Conservation (phyloP, 2,797 vertebrate genomes). For the Enteromius afrohamiltoni region DNA sequence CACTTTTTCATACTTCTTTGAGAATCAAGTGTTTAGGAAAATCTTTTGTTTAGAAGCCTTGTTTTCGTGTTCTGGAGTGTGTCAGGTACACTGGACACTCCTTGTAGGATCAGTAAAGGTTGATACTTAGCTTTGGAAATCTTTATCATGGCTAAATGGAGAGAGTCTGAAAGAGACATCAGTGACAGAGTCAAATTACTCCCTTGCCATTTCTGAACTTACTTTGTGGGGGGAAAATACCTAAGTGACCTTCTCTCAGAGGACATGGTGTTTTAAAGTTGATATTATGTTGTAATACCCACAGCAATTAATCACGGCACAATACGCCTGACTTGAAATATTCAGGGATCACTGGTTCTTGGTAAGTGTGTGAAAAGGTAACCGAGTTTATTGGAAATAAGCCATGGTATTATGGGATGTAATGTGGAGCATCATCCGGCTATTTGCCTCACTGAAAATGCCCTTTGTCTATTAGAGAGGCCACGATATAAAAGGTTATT, state of each 20-base stretch:
- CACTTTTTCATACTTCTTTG: neutral
- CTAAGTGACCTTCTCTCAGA: conserved; percentile 56
- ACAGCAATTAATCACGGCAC: conserved; percentile 49
- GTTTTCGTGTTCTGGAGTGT: neutral
- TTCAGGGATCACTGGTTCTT: conserved; percentile 49
- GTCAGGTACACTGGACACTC: neutral
- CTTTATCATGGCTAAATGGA: conserved; percentile 40
- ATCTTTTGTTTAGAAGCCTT: neutral
- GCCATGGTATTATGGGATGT: conserved; percentile 19
- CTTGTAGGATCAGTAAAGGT: neutral
- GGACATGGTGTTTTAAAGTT: conserved; percentile 60
- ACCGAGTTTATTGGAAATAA: conserved; percentile 24
- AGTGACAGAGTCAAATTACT: conserved; percentile 44
- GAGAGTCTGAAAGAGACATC: conserved; percentile 35
- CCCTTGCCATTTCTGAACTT: conserved; percentile 64
- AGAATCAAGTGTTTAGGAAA: neutral
- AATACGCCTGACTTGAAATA: conserved; percentile 38
- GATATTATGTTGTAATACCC: conserved; percentile 52
- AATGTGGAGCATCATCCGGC: conserved; percentile 18
- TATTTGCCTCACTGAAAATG: conserved; percentile 1
- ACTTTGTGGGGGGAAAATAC: conserved; percentile 14
- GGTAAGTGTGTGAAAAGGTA: conserved; percentile 38
- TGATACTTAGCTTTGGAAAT: neutral
- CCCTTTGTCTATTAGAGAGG: conserved; percentile 1
- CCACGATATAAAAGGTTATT: conserved; percentile 1